Base-by-base conservation (phyloP, 2,113 vertebrate species). In the Thalassoma bifasciatum region DNA sequence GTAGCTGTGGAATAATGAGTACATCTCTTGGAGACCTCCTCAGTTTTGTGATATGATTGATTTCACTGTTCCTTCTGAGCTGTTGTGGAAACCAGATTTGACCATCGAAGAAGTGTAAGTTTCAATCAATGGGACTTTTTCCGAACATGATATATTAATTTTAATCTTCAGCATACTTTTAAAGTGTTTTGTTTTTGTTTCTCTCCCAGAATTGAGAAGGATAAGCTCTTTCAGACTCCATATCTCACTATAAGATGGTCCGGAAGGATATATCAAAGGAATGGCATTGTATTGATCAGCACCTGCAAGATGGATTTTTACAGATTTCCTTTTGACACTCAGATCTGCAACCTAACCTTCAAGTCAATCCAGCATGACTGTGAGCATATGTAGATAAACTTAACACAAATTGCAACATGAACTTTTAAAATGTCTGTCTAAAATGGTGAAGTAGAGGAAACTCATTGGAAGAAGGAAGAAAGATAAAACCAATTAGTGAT, bases 241-340 rank as follows among this genome's bases (percentile, higher is more conserved):
- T 54, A 70, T 52, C 58, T 93, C 36, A 54, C 6, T 2, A 57
- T 90, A 6, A 0, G 0, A 0, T 23, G 1, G 3, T 0, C 14
- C 0, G 88, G 92, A 1, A 0, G 0, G 0, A 68, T 92, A 4
- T 0, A 8, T 0, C 1, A 75, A 2, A 72, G 66, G 26, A 74
- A 92, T 0, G 78, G 88, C 51, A 42, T 72, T 65, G 77, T 89
- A 30, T 1, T 91, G 49, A 49, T 86, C 47, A 91, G 86, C 84
- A 88, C 83, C 69, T 93, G 92, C 72, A 83, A 49, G 68, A 88
- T 93, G 87, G 65, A 81, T 0, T 59, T 93, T 19, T 68, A 88
- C 78, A 80, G 81, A 54, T 93, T 93, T 47, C 92, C 92, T 40
- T 91, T 93, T 0, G 91, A 93, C 64, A 54, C n/a, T 0, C 92